These are phyloP conservation scores for Drosophila persimilis DNA, from an alignment of 1,140 invertebrate genomes.

Conservation along the genomic window DNA sequence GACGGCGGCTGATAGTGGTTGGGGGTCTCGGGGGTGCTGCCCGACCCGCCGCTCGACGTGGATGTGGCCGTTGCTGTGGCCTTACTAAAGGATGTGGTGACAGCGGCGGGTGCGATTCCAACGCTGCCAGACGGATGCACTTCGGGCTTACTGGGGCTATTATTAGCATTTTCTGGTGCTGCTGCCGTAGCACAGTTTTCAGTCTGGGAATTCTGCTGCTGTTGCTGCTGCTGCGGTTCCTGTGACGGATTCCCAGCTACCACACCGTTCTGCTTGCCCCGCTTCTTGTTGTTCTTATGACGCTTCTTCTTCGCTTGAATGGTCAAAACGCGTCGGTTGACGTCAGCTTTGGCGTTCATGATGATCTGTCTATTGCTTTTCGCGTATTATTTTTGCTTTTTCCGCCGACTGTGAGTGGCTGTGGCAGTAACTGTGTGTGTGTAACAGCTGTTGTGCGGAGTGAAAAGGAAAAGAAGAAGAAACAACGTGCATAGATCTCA, in stretches of 20 bases:
- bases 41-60: constrained; percentile 61
- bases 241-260: constrained; percentile 33
- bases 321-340: constrained; percentile 92
- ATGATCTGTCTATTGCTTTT: constrained; percentile 31
- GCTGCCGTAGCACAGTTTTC: neutral
- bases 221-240: constrained; percentile 25
- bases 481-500: constrained; percentile 72
- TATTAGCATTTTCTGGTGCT: constrained; percentile 77
- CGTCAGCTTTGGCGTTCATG: constrained; percentile 93
- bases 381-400: constrained; percentile 35
- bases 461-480: constrained; percentile 21
- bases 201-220: constrained; percentile 32
- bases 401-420: constrained; percentile 14
- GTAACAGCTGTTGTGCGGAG: constrained; percentile 69
- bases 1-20: constrained; percentile 73
- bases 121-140: constrained; percentile 29
- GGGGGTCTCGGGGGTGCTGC: constrained; percentile 80
- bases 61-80: constrained; percentile 47
- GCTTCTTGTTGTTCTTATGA: constrained; percentile 92
- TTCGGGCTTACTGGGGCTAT: constrained; percentile 57
- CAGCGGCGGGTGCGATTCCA: constrained; percentile 9
- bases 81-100: constrained; percentile 42
- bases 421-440: constrained; percentile 10
- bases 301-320: constrained; percentile 95
- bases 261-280: constrained; percentile 84